These are phyloP conservation scores for fruit fly (Drosophila melanogaster) DNA, from an alignment of 1,140 invertebrate species.

Conservation along the genomic window Release_6_plus_ISO1_MT NC_004354.4:3470501-3471000, in stretches of 20 bases:
- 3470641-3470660: conserved; percentile 64
- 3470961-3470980: conserved; percentile 29
- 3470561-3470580: neutral
- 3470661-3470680: conserved; percentile 58
- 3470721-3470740: neutral
- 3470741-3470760: neutral
- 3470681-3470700: conserved; percentile 31
- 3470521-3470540: conserved; percentile 55
- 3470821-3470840: conserved; percentile 54
- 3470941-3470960: conserved; percentile 26
- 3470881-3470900: conserved; percentile 46
- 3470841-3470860: conserved; percentile 54
- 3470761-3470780: conserved; percentile 71
- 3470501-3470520: conserved; percentile 25
- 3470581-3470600: conserved; percentile 39
- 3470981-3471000: conserved; percentile 71
- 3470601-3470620: conserved; percentile 45
- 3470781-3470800: conserved; percentile 60
- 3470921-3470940: conserved; percentile 65
- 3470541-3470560: conserved; percentile 9
- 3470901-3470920: conserved; percentile 63
- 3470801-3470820: conserved; percentile 1
- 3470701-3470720: conserved; percentile 43
- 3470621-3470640: conserved; percentile 19
- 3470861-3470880: conserved; percentile 49